These are phyloP conservation scores for Pterocles burchelli DNA, from an alignment of 2,113 vertebrate genomes.

Conservation along the genomic window DNA sequence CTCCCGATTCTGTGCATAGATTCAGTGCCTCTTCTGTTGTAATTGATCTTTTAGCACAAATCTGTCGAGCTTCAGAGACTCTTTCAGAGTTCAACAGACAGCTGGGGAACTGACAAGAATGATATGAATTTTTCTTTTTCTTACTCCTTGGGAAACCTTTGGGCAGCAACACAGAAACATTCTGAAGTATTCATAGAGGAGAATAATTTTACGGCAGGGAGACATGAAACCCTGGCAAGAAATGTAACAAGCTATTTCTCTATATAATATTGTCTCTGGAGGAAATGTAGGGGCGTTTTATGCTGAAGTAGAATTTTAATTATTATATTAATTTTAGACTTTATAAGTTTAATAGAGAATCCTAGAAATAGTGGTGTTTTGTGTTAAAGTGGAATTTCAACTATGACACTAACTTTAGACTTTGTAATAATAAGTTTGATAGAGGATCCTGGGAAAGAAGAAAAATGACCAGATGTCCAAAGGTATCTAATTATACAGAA, in stretches of 20 bases:
- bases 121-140: not conserved
- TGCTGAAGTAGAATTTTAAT: no score
- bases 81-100: not conserved
- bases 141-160: not conserved
- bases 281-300: no score
- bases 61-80: not conserved
- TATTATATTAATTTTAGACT: no score
- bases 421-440: no score
- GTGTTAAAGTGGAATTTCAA: no score
- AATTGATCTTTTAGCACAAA: not conserved
- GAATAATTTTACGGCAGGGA: not conserved
- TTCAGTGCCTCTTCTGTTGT: not conserved
- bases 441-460: no score
- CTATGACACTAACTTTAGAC: no score
- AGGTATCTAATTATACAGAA: no score
- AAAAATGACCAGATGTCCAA: no score
- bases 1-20: not conserved
- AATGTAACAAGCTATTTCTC: not conserved
- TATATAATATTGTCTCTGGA: not conserved
- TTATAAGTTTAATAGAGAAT: no score
- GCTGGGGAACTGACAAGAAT: not conserved
- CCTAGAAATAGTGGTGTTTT: no score
- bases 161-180: conserved; percentile 1
- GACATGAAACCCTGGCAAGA: not conserved
- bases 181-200: not conserved